Evolutionary conservation across 2,888 invertebrate species (phyloP), one percentile per base, ranked within the genome.

Genomic region (Acrobasis suavella): DNA sequence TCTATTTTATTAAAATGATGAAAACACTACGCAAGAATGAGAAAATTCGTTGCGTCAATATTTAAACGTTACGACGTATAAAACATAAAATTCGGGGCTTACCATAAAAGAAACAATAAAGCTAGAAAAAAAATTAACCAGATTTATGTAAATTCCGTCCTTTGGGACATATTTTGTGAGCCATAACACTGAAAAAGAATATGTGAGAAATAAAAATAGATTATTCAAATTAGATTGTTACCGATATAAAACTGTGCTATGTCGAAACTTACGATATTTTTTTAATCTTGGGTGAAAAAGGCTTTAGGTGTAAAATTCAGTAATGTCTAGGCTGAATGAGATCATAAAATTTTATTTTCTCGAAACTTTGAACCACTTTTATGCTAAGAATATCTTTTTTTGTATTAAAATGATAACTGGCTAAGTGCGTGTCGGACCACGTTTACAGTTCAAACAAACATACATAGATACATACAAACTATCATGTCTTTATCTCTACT

Each of bases 91-190:
- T 50, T 16, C 8, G 42, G 56, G 51, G 39, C 38, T 16, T 37
- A 37, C 16, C 46, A 17, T 37, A 22, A 58, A 50, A 62, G 22
- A 62, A 60, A 62, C 46, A 22, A 56, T 56, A 56, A 56, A 42
- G 46, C 42, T 46, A 3, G n/a, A 46, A 17, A 56, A n/a, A 56
- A 52, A 56, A 56, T 56, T 56, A 56, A 42, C 17, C 56, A 42
- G 46, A 42, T 2, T 17, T 56, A 56, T 56, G 56, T 42, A 56
- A 56, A 56, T 56, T 14, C 42, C 42, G 42, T 42, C 56, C 42
- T 56, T 22, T 14, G 42, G 22, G 22, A 46, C 56, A 56, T 56
- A 56, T 56, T 56, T 56, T 56, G 15, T 14, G 17, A 42, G 42
- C 17, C 46, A 56, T 42, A 42, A 42, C 14, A 56, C 12, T 9